phyloP scores from a whole-genome alignment of 2,797 vertebrate genomes.

The Alouatta caraya region DNA sequence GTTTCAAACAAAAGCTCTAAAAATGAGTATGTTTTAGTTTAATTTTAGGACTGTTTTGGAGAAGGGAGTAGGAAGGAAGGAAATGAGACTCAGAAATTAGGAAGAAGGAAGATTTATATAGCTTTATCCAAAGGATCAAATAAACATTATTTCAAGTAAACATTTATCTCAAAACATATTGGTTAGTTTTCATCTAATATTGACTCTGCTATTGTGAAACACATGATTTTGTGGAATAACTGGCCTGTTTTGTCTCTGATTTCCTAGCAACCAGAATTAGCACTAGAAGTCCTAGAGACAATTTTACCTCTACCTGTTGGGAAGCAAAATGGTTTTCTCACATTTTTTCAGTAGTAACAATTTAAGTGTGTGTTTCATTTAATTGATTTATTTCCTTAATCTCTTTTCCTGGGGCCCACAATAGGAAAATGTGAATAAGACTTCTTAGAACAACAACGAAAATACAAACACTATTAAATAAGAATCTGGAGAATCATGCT shows the following conservation, averaged over 20 bases:
- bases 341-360: not conserved
- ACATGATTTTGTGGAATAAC: not conserved
- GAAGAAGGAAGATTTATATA: not conserved
- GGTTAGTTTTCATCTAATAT: not conserved
- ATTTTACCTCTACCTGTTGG: not conserved
- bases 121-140: not conserved
- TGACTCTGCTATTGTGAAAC: not conserved
- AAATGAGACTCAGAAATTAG: conserved; percentile 9
- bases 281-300: not conserved
- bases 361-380: conserved; percentile 36
- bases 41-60: conserved; percentile 27
- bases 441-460: not conserved
- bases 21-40: not conserved
- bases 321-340: not conserved
- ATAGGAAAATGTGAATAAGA: not conserved
- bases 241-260: not conserved
- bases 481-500: not conserved
- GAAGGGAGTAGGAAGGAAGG: conserved; percentile 39
- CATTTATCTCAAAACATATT: not conserved
- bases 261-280: not conserved
- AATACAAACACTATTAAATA: not conserved
- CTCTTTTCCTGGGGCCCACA: not conserved
- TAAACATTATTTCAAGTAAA: not conserved
- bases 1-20: conserved; percentile 38
- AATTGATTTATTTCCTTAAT: conserved; percentile 36